phyloP scores from a whole-genome alignment of 2,113 vertebrate species.

The Charadrius vociferus region DNA sequence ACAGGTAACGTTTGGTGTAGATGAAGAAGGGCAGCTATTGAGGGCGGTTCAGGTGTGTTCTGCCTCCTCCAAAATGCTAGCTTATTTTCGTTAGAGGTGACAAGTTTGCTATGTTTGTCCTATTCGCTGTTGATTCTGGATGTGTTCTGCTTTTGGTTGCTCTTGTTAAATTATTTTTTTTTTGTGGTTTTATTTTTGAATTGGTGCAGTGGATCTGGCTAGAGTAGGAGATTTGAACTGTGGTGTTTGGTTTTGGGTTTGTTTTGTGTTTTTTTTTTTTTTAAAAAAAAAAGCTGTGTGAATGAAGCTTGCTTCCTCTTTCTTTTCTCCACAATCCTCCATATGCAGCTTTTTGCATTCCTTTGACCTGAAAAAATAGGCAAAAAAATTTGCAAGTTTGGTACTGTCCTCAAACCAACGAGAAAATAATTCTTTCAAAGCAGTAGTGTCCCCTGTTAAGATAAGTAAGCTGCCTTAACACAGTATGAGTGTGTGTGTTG shows the following conservation, averaged over 20 bases:
- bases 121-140: slow-evolving; percentile 25
- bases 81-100: slow-evolving; percentile 74
- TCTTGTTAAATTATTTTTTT: background rate
- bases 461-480: slow-evolving; percentile 52
- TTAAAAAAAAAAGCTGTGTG: slow-evolving; percentile 6
- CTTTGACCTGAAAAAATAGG: background rate
- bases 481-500: background rate
- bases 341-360: background rate
- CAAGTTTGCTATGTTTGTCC: slow-evolving; percentile 67
- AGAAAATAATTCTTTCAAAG: background rate
- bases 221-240: slow-evolving; percentile 41
- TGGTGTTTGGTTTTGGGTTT: background rate
- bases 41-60: slow-evolving; percentile 88
- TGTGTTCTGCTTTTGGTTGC: slow-evolving; percentile 37
- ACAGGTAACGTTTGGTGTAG: slow-evolving; percentile 94
- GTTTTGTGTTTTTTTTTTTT: background rate
- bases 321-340: background rate
- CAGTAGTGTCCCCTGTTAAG: background rate
- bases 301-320: slow-evolving; percentile 45
- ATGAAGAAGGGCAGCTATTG: slow-evolving; percentile 86
- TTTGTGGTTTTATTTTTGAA: background rate
- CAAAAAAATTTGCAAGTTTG: background rate
- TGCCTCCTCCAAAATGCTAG: slow-evolving; percentile 62
- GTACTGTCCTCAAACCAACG: background rate
- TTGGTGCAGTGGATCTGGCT: slow-evolving; percentile 55